Percentiles rank a stretch among this genome's conserved stretches.
phyloP scores from a whole-genome alignment of 1,140 invertebrate species.

The Pomacea maculata region DNA sequence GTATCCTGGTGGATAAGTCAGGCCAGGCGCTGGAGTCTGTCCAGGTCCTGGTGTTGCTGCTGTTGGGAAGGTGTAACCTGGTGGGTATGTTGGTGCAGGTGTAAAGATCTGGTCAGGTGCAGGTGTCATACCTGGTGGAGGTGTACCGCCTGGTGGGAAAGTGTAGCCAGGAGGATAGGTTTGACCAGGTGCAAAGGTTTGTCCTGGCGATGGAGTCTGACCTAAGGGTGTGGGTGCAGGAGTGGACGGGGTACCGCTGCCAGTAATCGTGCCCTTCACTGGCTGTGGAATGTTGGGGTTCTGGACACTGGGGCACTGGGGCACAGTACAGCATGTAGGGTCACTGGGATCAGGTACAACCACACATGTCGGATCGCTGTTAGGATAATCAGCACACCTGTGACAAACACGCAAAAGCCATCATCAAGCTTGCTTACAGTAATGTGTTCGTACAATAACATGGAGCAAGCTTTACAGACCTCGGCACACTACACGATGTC shows the following conservation, averaged over 20 bases:
- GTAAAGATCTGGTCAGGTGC: not conserved
- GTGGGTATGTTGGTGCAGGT: not conserved
- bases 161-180: not conserved
- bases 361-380: slow-evolving; percentile 38
- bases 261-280: slow-evolving; percentile 38
- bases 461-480: too few species aligned
- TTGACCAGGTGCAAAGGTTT: slow-evolving; percentile 6
- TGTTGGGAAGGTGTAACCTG: not conserved
- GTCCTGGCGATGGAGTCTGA: not conserved
- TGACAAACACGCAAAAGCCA: not conserved
- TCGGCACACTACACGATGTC: too few species aligned
- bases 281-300: slow-evolving; percentile 17
- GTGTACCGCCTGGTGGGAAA: not conserved
- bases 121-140: not conserved
- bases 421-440: too few species aligned
- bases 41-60: not conserved
- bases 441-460: too few species aligned
- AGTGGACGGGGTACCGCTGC: slow-evolving; percentile 17
- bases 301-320: slow-evolving; percentile 36
- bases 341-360: slow-evolving; percentile 40
- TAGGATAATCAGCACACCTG: slow-evolving; percentile 32
- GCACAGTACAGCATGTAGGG: slow-evolving; percentile 46
- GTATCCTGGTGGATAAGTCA: slow-evolving; percentile 8
- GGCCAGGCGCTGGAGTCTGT: slow-evolving; percentile 2
- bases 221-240: not conserved